phyloP scores from a whole-genome alignment of 2,888 invertebrate genomes.

The Chrysomela aeneicollis region DNA sequence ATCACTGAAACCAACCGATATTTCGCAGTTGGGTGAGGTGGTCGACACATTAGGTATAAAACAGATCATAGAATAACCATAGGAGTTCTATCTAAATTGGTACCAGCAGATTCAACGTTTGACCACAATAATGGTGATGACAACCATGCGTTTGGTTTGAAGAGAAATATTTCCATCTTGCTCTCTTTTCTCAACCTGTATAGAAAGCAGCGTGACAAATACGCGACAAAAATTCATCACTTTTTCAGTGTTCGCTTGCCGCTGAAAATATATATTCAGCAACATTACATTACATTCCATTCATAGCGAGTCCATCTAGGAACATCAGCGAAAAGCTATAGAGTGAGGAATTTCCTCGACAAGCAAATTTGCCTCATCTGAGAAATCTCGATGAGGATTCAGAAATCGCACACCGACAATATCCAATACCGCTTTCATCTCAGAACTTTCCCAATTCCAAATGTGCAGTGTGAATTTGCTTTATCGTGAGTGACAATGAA shows the following conservation, averaged over 20 bases:
- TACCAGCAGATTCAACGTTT: too few species aligned
- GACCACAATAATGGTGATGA: too few species aligned
- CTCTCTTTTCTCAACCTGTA: too few species aligned
- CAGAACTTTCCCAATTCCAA: conserved; percentile 32
- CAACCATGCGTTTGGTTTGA: too few species aligned
- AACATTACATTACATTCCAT: conserved; percentile 3
- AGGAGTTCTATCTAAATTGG: too few species aligned
- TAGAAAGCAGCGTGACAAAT: conserved; percentile 5
- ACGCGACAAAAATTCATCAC: conserved; percentile 15
- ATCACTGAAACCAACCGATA: too few species aligned
- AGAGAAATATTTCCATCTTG: too few species aligned
- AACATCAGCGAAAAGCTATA: not conserved
- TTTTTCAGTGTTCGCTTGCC: not conserved
- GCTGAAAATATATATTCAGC: conserved; percentile 5
- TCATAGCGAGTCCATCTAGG: conserved; percentile 9
- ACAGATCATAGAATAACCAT: too few species aligned
- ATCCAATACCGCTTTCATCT: not conserved
- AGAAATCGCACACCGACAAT: not conserved
- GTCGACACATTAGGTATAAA: too few species aligned
- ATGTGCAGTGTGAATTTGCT: conserved; percentile 29
- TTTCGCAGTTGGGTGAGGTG: too few species aligned
- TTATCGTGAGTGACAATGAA: conserved; percentile 34
- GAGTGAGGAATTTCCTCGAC: not conserved
- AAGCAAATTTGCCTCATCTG: not conserved
- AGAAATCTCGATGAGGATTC: not conserved